A percentile compares a stretch with the other conserved stretches of the same genome.
Evolutionary conservation across 1,140 invertebrate species (phyloP).

Genomic region (Diachasmimorpha longicaudata): DNA sequence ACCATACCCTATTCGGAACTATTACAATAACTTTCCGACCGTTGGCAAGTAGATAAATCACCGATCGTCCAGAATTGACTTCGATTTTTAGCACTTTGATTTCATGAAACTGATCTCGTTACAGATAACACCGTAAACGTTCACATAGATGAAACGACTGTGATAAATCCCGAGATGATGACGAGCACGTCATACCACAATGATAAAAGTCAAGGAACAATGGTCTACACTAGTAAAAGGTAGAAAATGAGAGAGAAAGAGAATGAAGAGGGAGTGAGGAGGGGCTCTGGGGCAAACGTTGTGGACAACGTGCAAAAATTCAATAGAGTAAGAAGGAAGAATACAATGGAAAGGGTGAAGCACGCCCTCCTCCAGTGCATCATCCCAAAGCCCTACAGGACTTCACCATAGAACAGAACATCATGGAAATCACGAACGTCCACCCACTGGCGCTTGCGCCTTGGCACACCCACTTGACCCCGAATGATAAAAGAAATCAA

Average conservation of each 20-base stretch:
- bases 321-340: constrained; percentile 11
- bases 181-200: constrained; percentile 41
- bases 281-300: constrained; percentile 54
- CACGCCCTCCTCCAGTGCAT: constrained; percentile 29
- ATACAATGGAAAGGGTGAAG: constrained; percentile 38
- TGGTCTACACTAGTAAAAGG: constrained; percentile 43
- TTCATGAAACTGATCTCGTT: not conserved
- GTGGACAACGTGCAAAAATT: constrained; percentile 43
- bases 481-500: constrained; percentile 43
- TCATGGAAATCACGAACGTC: constrained; percentile 19
- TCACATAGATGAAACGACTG: constrained; percentile 27
- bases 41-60: no score
- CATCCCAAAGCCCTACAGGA: not conserved
- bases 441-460: constrained; percentile 39
- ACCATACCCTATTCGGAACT: no score
- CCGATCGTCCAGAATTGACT: no score
- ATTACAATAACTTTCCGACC: no score
- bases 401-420: constrained; percentile 4
- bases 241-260: constrained; percentile 1
- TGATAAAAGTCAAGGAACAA: constrained; percentile 57
- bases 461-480: constrained; percentile 45
- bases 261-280: constrained; percentile 29
- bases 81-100: not conserved
- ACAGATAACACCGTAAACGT: constrained; percentile 45
- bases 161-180: constrained; percentile 40